Conservation (phyloP, 2,113 vertebrate species). For the Scalopus aquaticus region DNA sequence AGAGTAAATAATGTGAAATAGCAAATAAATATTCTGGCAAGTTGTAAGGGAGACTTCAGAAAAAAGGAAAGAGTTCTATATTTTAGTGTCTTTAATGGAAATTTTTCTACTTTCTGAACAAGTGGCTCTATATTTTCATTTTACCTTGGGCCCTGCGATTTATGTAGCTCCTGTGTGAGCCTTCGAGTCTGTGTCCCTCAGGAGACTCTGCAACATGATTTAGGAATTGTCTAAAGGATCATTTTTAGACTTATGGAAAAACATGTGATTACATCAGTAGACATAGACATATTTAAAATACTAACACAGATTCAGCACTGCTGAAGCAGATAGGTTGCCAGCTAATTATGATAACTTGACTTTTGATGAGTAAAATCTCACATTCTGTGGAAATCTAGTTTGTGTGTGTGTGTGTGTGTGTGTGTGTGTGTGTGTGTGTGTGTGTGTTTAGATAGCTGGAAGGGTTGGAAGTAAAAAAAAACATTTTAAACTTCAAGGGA, state of each 20-base stretch:
- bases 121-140: too few relatives aligned
- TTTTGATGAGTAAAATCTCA: constrained; percentile 52
- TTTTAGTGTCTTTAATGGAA: too few relatives aligned
- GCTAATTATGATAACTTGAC: constrained; percentile 39
- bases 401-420: background rate
- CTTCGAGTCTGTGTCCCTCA: too few relatives aligned
- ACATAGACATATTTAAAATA: background rate
- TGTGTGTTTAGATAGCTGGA: background rate
- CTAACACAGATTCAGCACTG: background rate
- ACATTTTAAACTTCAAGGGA: constrained; percentile 26
- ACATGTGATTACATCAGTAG: background rate
- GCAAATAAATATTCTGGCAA: too few relatives aligned
- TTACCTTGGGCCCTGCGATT: too few relatives aligned
- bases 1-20: too few relatives aligned
- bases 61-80: too few relatives aligned
- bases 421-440: background rate
- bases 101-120: too few relatives aligned
- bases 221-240: background rate
- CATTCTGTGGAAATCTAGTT: constrained; percentile 46
- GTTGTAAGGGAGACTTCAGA: too few relatives aligned
- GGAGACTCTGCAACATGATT: too few relatives aligned
- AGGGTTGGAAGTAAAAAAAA: background rate
- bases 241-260: constrained; percentile 20
- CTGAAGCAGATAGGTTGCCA: background rate
- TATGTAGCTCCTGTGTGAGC: too few relatives aligned